Evolutionary conservation across 1,140 invertebrate genomes (phyloP), one percentile per base, ranked within the genome.

Genomic region (Conus betulinus): DNA sequence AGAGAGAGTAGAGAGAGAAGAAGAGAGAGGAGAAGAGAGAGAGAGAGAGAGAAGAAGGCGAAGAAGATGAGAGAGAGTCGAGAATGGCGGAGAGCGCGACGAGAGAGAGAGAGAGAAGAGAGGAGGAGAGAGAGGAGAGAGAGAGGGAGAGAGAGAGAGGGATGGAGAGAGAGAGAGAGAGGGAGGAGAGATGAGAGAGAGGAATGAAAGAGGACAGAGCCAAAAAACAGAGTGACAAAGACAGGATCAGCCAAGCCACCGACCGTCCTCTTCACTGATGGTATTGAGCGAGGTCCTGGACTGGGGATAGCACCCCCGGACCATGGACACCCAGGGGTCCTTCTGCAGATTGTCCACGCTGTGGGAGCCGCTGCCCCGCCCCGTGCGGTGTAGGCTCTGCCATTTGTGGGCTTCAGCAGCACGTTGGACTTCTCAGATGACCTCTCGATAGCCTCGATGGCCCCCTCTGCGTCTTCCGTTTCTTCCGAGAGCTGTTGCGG

Each of bases 361-460:
- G 39, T 25, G 23, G 39, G 53, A 11, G 39, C 25, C 11, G 67
- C 67, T 39, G 74, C 71, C 55, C 10, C 27, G 67, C 51, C 87
- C 63, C 11, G 84, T 79, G 15, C 89, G n/a, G 82, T 88, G 71
- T 15, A 93, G 88, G 74, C 91, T 91, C 84, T 93, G 90, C 90
- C 90, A 93, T 84, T 92, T 93, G 39, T 94, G 91, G 4, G 93
- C 93, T 93, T 94, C 51, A 89, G 90, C 17, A 94, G 84, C 23
- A 94, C 92, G 8, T 78, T 83, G 60, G 53, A 89, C 90, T 88
- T 92, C 91, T 87, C 90, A 89, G 85, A 78, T 89, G 85, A 78
- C 81, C 92, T 90, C 78, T 93, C 91, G n/a, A 94, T 87, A 53
- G 89, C 82, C 51, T 90, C 91, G 39, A 93, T 89, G 23, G 93